Percentiles rank a stretch among this genome's conserved stretches.
Conservation (phyloP, 1,140 invertebrate genomes). For the Drosophila rufa region DNA sequence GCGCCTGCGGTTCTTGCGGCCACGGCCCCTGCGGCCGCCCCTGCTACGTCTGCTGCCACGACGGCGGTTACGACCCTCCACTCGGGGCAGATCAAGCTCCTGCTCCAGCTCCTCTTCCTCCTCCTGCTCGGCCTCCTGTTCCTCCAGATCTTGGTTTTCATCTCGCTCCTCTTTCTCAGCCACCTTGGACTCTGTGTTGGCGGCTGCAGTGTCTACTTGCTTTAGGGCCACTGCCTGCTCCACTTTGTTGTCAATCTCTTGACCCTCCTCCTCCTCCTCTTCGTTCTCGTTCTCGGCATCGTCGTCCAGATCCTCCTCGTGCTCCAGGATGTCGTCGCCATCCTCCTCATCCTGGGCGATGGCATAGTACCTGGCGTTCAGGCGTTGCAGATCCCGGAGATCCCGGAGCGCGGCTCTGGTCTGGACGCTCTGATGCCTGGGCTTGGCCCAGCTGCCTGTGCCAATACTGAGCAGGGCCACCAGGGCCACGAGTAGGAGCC, state of each 20-base stretch:
- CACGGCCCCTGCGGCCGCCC: conserved; percentile 32
- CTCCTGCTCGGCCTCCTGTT: conserved; percentile 11
- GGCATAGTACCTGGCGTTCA: conserved; percentile 56
- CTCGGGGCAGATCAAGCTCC: not conserved
- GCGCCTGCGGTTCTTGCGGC: conserved; percentile 23
- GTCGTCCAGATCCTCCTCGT: conserved; percentile 50
- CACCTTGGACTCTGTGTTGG: conserved; percentile 31
- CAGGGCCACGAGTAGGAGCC: conserved; percentile 52
- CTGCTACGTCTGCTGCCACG: conserved; percentile 16
- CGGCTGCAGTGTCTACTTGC: not conserved
- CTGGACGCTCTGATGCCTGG: conserved; percentile 19
- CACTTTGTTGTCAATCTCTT: conserved; percentile 11
- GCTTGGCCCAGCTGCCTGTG: conserved; percentile 27
- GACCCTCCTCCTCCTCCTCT: conserved; percentile 24
- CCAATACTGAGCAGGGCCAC: conserved; percentile 48
- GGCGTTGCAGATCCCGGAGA: conserved; percentile 46
- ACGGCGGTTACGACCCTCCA: not conserved
- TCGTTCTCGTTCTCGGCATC: conserved; percentile 22
- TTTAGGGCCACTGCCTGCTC: not conserved
- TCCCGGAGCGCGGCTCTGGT: conserved; percentile 23
- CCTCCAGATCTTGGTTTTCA: conserved; percentile 21
- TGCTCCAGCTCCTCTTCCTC: not conserved
- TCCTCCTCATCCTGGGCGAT: conserved; percentile 52
- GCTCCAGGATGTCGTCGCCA: conserved; percentile 57
- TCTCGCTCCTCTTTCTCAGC: conserved; percentile 4